Evolutionary conservation across 2,113 vertebrate species (phyloP).

Genomic region (Perca fluviatilis): DNA sequence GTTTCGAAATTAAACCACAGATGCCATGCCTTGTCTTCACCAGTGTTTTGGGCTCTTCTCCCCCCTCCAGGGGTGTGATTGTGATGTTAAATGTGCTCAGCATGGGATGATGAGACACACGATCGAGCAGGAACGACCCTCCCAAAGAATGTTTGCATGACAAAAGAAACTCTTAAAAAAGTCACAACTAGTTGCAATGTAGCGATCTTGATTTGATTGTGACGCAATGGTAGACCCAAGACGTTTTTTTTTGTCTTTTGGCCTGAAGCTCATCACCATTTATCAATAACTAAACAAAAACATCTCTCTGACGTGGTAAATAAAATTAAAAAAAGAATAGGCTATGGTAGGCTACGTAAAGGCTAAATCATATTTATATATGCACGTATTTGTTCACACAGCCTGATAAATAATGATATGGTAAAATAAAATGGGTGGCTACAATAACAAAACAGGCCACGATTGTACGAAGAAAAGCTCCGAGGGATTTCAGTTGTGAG

Average conservation of each 20-base stretch:
- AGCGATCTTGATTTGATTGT: constrained; percentile 39
- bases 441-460: constrained; percentile 21
- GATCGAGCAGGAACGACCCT: constrained; percentile 72
- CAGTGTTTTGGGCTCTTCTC: not conserved
- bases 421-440: not conserved
- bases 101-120: constrained; percentile 78
- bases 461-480: constrained; percentile 14
- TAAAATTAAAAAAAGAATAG: not conserved
- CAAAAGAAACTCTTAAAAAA: constrained; percentile 74
- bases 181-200: constrained; percentile 72
- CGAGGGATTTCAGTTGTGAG: constrained; percentile 3
- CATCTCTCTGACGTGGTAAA: not conserved
- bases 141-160: constrained; percentile 77
- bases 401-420: too few relatives aligned
- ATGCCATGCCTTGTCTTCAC: not conserved
- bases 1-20: not conserved
- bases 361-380: not conserved
- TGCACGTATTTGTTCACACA: not conserved
- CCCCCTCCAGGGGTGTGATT: constrained; percentile 62
- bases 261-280: constrained; percentile 11
- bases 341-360: not conserved
- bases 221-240: not conserved
- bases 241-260: not conserved
- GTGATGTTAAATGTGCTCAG: constrained; percentile 80
- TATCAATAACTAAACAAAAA: constrained; percentile 13